phyloP scores from a whole-genome alignment of 2,797 vertebrate genomes.

The Phyllotis vaccarum region DNA sequence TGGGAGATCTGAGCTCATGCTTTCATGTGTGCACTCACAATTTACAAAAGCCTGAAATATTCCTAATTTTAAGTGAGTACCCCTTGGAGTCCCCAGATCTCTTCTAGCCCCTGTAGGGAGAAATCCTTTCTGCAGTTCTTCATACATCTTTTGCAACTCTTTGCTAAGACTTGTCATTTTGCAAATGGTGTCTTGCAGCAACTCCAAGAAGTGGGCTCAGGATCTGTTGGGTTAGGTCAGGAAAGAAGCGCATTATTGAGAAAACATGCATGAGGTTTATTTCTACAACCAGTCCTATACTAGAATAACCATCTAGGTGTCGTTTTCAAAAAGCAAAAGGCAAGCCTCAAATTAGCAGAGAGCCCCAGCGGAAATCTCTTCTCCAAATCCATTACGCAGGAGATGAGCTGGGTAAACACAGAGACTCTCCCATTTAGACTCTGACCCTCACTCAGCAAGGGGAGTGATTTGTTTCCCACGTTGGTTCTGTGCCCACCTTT shows the following conservation, averaged over 20 bases:
- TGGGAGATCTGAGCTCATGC: neutral
- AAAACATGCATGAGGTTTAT: slow-evolving; percentile 21
- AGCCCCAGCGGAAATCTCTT: slow-evolving; percentile 69
- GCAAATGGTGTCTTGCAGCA: neutral
- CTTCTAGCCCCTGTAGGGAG: neutral
- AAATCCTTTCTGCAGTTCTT: neutral
- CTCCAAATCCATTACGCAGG: slow-evolving; percentile 75
- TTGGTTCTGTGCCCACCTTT: slow-evolving; percentile 82
- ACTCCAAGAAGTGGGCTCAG: rapidly evolving
- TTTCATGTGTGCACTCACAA: neutral
- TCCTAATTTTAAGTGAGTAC: neutral
- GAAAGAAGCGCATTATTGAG: neutral
- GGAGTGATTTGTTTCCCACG: slow-evolving; percentile 80
- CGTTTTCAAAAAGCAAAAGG: slow-evolving; percentile 75
- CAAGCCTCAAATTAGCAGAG: slow-evolving; percentile 70
- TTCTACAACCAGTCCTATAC: slow-evolving; percentile 41
- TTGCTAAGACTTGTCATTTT: neutral
- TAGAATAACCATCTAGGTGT: slow-evolving; percentile 45
- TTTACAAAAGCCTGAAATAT: neutral
- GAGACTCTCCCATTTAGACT: slow-evolving; percentile 76
- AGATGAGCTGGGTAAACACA: slow-evolving; percentile 77
- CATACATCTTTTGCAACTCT: neutral
- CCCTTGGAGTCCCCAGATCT: neutral
- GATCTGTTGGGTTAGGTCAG: neutral
- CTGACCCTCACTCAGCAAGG: slow-evolving; percentile 77